Evolutionary conservation across 2,797 vertebrate species (phyloP).

Genomic region (Gallirallus australis): DNA sequence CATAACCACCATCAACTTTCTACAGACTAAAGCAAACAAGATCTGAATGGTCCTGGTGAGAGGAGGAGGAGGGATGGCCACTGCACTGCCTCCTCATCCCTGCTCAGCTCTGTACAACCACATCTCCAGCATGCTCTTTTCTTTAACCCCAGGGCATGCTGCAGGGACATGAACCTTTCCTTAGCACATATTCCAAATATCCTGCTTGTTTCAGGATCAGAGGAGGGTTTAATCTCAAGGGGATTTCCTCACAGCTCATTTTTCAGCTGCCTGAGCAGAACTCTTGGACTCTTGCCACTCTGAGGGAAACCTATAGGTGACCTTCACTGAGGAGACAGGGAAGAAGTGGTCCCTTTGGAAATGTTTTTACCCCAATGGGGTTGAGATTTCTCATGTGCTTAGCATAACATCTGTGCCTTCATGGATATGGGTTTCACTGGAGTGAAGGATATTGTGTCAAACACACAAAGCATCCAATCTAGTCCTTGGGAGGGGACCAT

Average conservation of each 20-base stretch:
- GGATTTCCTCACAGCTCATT: slow-evolving; percentile 36
- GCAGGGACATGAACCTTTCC: neutral
- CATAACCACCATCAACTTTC: neutral
- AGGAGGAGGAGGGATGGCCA: neutral
- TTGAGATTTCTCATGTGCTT: slow-evolving; percentile 11
- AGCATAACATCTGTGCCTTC: slow-evolving; percentile 13
- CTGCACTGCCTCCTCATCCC: neutral
- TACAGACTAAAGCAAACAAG: neutral
- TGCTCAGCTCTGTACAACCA: neutral
- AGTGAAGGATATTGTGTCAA: slow-evolving; percentile 25
- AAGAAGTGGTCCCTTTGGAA: neutral
- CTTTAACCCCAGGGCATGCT: neutral
- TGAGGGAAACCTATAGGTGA: neutral
- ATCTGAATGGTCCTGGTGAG: fast-evolving
- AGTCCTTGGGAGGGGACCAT: neutral
- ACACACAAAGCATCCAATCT: neutral
- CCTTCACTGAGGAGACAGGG: neutral
- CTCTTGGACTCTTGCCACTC: slow-evolving; percentile 8
- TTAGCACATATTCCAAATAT: neutral
- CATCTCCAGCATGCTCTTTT: neutral
- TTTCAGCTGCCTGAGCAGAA: slow-evolving; percentile 7
- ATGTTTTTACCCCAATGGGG: neutral
- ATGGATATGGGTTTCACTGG: slow-evolving; percentile 6
- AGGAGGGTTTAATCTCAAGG: neutral
- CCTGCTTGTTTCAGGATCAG: neutral